A percentile compares a stretch with the other conserved stretches of the same genome.
These are phyloP conservation scores for Chrysodeixis includens DNA, from an alignment of 2,888 invertebrate genomes.

Conservation along the genomic window DNA sequence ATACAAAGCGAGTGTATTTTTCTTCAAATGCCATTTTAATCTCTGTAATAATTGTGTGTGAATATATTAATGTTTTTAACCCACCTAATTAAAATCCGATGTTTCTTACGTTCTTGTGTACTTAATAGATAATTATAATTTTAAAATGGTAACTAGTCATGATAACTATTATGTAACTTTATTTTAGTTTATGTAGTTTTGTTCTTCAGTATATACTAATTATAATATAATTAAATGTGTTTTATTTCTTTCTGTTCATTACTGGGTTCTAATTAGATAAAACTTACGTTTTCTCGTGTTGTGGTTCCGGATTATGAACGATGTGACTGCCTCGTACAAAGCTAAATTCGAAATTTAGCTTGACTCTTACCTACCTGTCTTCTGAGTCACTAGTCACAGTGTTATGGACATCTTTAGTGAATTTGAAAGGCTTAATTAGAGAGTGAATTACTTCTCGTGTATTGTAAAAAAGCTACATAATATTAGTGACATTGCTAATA, in stretches of 20 bases:
- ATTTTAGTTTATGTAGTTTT: slow-evolving; percentile 23
- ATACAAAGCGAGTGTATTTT: neutral
- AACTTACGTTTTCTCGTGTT: neutral
- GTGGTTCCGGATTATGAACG: no score
- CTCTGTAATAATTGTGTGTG: slow-evolving; percentile 5
- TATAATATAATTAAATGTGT: slow-evolving; percentile 8
- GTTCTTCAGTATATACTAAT: slow-evolving; percentile 28
- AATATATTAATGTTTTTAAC: slow-evolving; percentile 23
- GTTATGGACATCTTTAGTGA: no score
- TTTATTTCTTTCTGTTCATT: slow-evolving; percentile 22
- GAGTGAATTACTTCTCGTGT: no score
- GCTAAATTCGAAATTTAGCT: no score
- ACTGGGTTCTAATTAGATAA: neutral
- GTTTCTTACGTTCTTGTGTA: slow-evolving; percentile 35
- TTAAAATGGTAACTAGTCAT: slow-evolving; percentile 51
- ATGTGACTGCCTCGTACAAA: no score
- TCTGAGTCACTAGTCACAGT: no score
- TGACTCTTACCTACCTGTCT: no score
- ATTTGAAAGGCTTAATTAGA: no score
- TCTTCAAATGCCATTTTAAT: neutral
- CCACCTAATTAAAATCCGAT: slow-evolving; percentile 39
- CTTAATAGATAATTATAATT: slow-evolving; percentile 47
- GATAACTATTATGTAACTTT: slow-evolving; percentile 22
- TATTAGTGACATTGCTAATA: no score
- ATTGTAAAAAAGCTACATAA: no score